phyloP scores from a whole-genome alignment of 2,888 invertebrate species.

The Desoria tigrina region DNA sequence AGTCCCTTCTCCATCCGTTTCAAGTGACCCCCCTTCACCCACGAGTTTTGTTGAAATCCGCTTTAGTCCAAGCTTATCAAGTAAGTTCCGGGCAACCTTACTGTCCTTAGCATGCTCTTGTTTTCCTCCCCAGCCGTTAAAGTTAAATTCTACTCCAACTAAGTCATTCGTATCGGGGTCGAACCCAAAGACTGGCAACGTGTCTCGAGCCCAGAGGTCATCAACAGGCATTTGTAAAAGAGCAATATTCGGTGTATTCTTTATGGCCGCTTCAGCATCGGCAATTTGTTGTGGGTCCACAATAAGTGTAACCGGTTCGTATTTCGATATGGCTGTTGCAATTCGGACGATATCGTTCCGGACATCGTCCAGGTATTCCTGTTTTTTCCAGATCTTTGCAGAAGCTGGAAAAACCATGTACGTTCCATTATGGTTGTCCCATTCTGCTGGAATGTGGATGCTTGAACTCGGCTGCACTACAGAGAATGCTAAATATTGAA shows the following conservation, averaged over 20 bases:
- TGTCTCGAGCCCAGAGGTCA: constrained; percentile 32
- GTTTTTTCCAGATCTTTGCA: constrained; percentile 1
- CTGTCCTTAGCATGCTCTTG: constrained; percentile 21
- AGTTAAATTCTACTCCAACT: constrained; percentile 25
- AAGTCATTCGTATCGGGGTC: background rate
- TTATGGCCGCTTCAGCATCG: constrained; percentile 8
- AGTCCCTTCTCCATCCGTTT: constrained; percentile 28
- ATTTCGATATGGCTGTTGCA: constrained; percentile 16
- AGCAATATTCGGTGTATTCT: background rate
- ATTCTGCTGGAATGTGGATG: constrained; percentile 1
- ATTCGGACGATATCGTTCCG: constrained; percentile 23
- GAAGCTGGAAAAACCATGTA: constrained; percentile 22
- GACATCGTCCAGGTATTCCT: constrained; percentile 6
- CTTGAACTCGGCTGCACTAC: background rate
- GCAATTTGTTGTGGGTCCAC: constrained; percentile 3
- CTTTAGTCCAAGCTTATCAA: background rate
- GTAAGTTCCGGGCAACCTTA: constrained; percentile 7
- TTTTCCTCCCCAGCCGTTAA: constrained; percentile 30
- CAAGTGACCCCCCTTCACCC: constrained; percentile 21
- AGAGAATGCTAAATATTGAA: no score
- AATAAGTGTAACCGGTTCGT: constrained; percentile 20
- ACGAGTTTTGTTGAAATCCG: background rate
- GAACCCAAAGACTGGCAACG: constrained; percentile 18
- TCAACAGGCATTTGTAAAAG: constrained; percentile 11
- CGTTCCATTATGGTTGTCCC: constrained; percentile 20